Base-by-base conservation (phyloP, 1,140 invertebrate genomes). In the Ditylenchus dipsaci region DNA sequence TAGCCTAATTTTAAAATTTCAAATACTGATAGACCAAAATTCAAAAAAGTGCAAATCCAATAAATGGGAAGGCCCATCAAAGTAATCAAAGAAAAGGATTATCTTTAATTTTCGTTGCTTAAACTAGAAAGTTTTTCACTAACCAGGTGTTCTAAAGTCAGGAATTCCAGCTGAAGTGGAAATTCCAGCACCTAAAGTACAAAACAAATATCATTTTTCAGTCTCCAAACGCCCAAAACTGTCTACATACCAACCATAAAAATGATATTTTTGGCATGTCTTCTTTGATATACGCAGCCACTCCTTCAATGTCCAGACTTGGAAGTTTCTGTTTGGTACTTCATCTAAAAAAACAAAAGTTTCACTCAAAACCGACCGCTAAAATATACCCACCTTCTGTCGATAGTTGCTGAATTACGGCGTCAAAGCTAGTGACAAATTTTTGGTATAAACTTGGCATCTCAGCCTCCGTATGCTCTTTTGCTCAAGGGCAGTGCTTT, bases 141-240 rank as follows among this genome's bases (percentile, higher is more conserved):
- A 66, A 58, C 89, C 90, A 7, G 92, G 92, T 33, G 91, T 92
- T 19, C 77, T 57, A 58, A 78, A 86, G 71, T 86, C 85, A 38
- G 85, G 84, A 57, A 86, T 86, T 19, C 86, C 86, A 82, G 86
- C 86, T 17, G 86, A 82, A 42, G 86, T 87, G 69, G 84, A 85
- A 45, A 86, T 85, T 1, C 86, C 86, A 58, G 86, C 86, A 9
- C 86, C 49, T 38, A 38, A 38, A 38, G 11, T 38, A 38, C 33
- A 38, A 38, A 38, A 38, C 3, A 38, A 38, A 38, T 11, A 11
- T 38, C 3, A 38, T 5, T 5, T 38, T 38, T 38, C 11, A 11
- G 3, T 38, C 33, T 38, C 33, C 3, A 38, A 38, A 38, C 11
- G 3, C 11, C 33, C 3, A 38, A 38, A 38, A 38, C 11, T 5